Evolutionary conservation across 1,140 invertebrate genomes (phyloP).

Genomic region (Mamestra configurata): DNA sequence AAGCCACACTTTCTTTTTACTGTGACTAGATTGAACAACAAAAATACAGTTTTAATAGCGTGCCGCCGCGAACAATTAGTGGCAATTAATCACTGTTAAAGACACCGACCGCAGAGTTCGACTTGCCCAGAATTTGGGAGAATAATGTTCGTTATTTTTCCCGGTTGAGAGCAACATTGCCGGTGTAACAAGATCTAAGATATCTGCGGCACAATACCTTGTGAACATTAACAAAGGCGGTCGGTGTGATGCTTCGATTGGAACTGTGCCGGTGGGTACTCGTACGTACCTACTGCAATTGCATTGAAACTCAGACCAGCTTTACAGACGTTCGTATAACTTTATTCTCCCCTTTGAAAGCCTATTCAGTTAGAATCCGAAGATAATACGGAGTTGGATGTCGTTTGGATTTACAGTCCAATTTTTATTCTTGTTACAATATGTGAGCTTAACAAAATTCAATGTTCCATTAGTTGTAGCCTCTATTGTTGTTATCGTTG

Average conservation of each 20-base stretch:
- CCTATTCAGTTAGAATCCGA: conserved; percentile 36
- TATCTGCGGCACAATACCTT: conserved; percentile 37
- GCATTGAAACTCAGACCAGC: conserved; percentile 40
- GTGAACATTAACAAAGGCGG: conserved; percentile 31
- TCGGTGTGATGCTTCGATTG: conserved; percentile 16
- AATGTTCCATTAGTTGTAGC: neutral
- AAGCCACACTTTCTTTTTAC: conserved; percentile 4
- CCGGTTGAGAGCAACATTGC: neutral
- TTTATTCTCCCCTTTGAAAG: conserved; percentile 44
- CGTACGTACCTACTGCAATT: conserved; percentile 7
- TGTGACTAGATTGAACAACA: conserved; percentile 23
- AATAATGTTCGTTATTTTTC: conserved; percentile 29
- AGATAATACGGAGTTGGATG: conserved; percentile 31
- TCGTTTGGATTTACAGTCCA: conserved; percentile 21
- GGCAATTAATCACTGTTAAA: conserved; percentile 41
- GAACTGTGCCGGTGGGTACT: neutral
- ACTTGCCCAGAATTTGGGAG: conserved; percentile 7
- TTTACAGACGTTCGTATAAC: conserved; percentile 15
- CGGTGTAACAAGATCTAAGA: conserved; percentile 29
- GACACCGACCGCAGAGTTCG: conserved; percentile 19
- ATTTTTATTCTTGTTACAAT: neutral
- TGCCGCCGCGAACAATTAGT: conserved; percentile 28
- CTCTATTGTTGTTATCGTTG: neutral
- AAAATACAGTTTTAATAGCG: conserved; percentile 33
- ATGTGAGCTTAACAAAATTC: neutral